Conservation (phyloP, 2,888 invertebrate genomes). For the Dolichopus griseipennis region DNA sequence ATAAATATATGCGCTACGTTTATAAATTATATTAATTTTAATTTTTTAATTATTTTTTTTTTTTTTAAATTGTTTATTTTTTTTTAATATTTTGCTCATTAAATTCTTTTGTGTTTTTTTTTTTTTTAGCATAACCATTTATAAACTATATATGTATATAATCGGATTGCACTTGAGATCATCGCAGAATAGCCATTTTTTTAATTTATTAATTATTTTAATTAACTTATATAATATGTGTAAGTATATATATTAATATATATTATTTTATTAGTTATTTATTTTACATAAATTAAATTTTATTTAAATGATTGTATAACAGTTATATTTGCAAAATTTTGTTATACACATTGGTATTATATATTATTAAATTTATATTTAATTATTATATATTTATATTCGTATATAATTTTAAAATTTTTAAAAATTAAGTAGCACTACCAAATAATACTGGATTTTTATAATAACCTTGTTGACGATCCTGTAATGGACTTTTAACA, state of each 20-base stretch:
- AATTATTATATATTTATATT: constrained; percentile 11
- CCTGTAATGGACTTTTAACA: constrained; percentile 77
- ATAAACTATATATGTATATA: background rate
- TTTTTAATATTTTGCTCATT: too few relatives aligned
- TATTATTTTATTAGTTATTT: background rate
- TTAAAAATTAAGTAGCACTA: constrained; percentile 61
- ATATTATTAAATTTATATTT: constrained; percentile 13
- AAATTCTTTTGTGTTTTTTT: too few relatives aligned
- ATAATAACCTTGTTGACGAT: constrained; percentile 67
- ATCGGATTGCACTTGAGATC: constrained; percentile 12
- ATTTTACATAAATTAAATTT: background rate
- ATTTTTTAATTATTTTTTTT: too few relatives aligned
- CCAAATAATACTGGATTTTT: constrained; percentile 85
- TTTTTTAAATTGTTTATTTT: too few relatives aligned
- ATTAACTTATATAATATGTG: background rate
- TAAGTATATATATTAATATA: background rate
- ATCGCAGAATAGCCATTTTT: constrained; percentile 10
- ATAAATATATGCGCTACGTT: too few relatives aligned
- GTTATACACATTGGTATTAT: constrained; percentile 5
- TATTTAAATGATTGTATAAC: background rate
- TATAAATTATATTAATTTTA: too few relatives aligned
- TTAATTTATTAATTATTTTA: background rate
- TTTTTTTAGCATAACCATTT: background rate
- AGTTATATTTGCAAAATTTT: background rate
- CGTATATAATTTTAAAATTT: constrained; percentile 13